Conservation (phyloP, 2,888 invertebrate genomes). For the Hirtodrosophila duncani region DNA sequence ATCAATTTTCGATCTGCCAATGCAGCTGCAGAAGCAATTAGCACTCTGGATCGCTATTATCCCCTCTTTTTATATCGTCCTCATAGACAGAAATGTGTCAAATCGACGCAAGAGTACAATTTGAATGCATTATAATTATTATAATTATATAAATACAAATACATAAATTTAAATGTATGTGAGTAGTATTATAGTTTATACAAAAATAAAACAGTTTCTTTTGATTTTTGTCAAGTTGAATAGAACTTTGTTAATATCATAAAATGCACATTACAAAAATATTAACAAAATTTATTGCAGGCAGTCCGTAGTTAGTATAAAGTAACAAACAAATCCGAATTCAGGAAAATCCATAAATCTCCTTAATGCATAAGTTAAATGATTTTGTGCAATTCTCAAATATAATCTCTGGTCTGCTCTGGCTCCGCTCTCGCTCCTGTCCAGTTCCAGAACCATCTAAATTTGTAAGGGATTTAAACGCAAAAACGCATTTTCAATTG, state of each 20-base stretch:
- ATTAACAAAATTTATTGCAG: constrained; percentile 77
- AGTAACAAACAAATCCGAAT: constrained; percentile 69
- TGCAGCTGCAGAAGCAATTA: constrained; percentile 48
- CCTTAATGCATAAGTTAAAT: constrained; percentile 31
- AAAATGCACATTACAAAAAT: constrained; percentile 73
- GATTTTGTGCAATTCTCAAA: constrained; percentile 1
- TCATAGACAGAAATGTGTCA: constrained; percentile 20
- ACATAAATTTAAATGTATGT: constrained; percentile 33
- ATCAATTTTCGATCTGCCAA: constrained; percentile 31
- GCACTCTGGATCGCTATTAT: constrained; percentile 37
- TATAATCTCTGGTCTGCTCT: too few species aligned
- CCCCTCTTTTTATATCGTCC: neutral
- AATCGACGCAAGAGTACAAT: constrained; percentile 37
- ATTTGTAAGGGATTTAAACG: too few species aligned
- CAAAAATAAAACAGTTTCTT: constrained; percentile 72
- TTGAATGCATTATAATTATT: constrained; percentile 4
- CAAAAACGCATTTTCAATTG: too few species aligned
- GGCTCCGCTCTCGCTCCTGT: too few species aligned
- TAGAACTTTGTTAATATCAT: constrained; percentile 75
- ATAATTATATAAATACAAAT: constrained; percentile 46
- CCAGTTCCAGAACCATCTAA: too few species aligned
- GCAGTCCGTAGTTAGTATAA: constrained; percentile 75
- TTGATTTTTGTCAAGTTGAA: constrained; percentile 73
- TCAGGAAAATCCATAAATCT: constrained; percentile 48
- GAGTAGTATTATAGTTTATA: constrained; percentile 55